Evolutionary conservation across 2,113 vertebrate species (phyloP).

Genomic region (Naja naja): DNA sequence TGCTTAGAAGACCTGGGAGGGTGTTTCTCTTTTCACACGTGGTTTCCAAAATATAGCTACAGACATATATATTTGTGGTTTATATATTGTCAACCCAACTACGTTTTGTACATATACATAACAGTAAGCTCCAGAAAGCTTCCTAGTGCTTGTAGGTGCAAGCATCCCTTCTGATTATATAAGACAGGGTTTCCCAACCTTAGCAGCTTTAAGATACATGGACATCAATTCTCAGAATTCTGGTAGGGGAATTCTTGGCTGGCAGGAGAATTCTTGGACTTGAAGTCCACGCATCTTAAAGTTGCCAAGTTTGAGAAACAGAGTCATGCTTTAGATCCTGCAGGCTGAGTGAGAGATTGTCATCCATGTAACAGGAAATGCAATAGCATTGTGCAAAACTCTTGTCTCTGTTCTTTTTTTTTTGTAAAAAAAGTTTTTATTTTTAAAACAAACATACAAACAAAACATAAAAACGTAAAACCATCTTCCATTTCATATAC

Average conservation of each 20-base stretch:
- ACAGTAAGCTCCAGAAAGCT: neutral
- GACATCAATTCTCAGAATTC: neutral
- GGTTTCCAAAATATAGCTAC: neutral
- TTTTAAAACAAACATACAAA: no score
- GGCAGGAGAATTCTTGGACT: neutral
- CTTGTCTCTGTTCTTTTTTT: neutral
- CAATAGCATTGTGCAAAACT: neutral
- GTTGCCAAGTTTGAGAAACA: neutral
- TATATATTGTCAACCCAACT: no score
- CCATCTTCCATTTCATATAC: no score
- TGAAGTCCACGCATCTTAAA: neutral
- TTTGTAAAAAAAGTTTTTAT: no score
- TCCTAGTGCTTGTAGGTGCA: neutral
- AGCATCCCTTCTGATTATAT: neutral
- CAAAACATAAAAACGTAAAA: no score
- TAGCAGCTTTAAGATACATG: neutral
- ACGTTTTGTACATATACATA: no score
- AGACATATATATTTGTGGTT: no score
- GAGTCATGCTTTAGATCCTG: neutral
- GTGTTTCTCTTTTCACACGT: neutral
- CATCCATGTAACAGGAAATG: neutral
- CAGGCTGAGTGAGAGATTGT: neutral
- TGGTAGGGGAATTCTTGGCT: neutral
- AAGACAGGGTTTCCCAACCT: neutral
- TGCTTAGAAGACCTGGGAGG: neutral